Conservation (phyloP, 2,888 invertebrate species). For the Cosmopolites sordidus region DNA sequence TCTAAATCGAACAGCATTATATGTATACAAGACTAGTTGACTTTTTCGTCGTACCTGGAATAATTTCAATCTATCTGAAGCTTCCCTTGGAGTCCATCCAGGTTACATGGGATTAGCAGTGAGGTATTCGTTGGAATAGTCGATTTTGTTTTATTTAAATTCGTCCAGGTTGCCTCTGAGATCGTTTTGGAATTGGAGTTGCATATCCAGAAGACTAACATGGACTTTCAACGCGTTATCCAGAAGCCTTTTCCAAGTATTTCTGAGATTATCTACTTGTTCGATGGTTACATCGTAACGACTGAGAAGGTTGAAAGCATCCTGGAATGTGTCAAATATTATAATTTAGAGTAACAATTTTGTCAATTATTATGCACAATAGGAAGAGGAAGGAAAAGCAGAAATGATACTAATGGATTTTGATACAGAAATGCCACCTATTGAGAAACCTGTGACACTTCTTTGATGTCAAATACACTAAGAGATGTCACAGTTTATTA, state of each 20-base stretch:
- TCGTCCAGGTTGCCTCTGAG: constrained; percentile 73
- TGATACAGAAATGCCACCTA: neutral
- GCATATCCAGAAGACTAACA: constrained; percentile 73
- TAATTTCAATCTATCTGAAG: constrained; percentile 85
- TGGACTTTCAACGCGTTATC: constrained; percentile 74
- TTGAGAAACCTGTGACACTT: constrained; percentile 24
- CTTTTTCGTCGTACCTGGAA: constrained; percentile 58
- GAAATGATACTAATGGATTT: too few species aligned
- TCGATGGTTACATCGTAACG: constrained; percentile 85
- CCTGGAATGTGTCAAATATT: constrained; percentile 59
- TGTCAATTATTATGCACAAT: too few species aligned
- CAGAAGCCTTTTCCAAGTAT: constrained; percentile 83
- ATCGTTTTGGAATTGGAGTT: constrained; percentile 84
- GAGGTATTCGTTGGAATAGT: constrained; percentile 77
- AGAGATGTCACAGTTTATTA: constrained; percentile 26
- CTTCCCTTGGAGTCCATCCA: constrained; percentile 86
- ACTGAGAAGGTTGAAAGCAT: constrained; percentile 88
- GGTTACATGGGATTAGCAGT: constrained; percentile 87
- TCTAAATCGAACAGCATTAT: constrained; percentile 52
- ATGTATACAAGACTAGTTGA: neutral
- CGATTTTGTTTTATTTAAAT: constrained; percentile 76
- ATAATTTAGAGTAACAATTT: too few species aligned
- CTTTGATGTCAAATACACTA: constrained; percentile 1
- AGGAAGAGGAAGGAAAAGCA: too few species aligned
- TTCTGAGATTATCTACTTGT: constrained; percentile 84